Evolutionary conservation across 2,113 vertebrate genomes (phyloP), one percentile per base, ranked within the genome.

Genomic region (Progne subis): DNA sequence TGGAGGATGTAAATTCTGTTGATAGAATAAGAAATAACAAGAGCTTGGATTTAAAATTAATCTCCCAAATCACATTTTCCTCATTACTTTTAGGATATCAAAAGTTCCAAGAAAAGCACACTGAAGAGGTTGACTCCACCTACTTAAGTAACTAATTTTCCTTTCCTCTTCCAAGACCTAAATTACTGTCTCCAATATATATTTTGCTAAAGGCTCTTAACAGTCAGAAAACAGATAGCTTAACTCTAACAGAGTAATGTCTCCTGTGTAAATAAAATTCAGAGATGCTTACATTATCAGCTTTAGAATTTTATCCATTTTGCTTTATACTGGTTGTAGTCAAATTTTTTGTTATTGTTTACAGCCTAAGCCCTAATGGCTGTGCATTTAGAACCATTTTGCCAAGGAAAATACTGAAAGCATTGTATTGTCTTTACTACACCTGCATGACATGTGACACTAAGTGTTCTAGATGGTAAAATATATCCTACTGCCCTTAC

Each of bases 161-260:
- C 4, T 9, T 59, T 65, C 17, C 11, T 76, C 8, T 71, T 90
- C 32, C 29, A 67, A 24, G 16, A 41, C 24, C 56, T 59, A 52
- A 29, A 60, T 56, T 13, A 32, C 8, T 50, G 25, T 55, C 12
- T 50, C 18, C 6, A 77, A 55, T 70, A 39, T 9, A 1, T 19
- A 2, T 77, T 63, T 90, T 70, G 9, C 52, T 72, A 53, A 77
- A 50, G 5, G 8, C 9, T 44, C 8, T 84, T 85, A 9, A 16
- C 3, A 63, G 16, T 6, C 18, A 77, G 13, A 46, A 81, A 71
- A 18, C 6, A 59, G 12, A 28, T 17, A 28, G 1, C 29, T 57
- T 63, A 55, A 68, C 0, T 0, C 2, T 43, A 6, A n/a, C 3
- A 47, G 3, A 56, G 3, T 71, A 15, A 46, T 23, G 4, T 32